phyloP scores from a whole-genome alignment of 2,888 invertebrate species.

The Aphrophora alni region DNA sequence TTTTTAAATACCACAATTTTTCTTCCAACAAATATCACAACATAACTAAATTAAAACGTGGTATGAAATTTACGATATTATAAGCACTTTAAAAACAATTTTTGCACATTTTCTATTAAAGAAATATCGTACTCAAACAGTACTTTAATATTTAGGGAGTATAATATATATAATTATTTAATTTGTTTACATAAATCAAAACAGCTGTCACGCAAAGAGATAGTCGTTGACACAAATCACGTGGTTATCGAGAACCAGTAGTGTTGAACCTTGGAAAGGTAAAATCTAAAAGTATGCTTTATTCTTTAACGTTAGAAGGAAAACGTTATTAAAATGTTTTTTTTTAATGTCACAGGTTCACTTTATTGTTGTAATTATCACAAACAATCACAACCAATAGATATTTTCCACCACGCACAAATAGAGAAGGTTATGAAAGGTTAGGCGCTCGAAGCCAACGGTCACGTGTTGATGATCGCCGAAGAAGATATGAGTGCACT shows the following conservation, averaged over 20 bases:
- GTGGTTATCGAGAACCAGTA: conserved; percentile 22
- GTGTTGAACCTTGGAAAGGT: too few relatives aligned
- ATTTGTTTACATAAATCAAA: too few relatives aligned
- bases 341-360: too few relatives aligned
- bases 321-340: too few relatives aligned
- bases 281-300: too few relatives aligned
- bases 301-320: too few relatives aligned
- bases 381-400: too few relatives aligned
- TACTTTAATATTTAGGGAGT: too few relatives aligned
- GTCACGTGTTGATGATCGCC: conserved; percentile 41
- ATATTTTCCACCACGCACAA: neutral
- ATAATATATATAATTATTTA: too few relatives aligned
- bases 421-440: neutral
- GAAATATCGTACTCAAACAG: too few relatives aligned
- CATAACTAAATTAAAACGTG: neutral
- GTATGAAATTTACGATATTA: neutral
- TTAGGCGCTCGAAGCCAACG: neutral
- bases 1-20: too few relatives aligned
- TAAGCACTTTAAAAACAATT: neutral
- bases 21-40: neutral
- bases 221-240: conserved; percentile 40
- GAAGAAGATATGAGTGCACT: conserved; percentile 20
- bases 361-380: too few relatives aligned
- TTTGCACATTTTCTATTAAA: neutral
- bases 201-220: conserved; percentile 36